These are phyloP conservation scores for Ficedula albicollis DNA, from an alignment of 2,797 vertebrate species.

Conservation along the genomic window DNA sequence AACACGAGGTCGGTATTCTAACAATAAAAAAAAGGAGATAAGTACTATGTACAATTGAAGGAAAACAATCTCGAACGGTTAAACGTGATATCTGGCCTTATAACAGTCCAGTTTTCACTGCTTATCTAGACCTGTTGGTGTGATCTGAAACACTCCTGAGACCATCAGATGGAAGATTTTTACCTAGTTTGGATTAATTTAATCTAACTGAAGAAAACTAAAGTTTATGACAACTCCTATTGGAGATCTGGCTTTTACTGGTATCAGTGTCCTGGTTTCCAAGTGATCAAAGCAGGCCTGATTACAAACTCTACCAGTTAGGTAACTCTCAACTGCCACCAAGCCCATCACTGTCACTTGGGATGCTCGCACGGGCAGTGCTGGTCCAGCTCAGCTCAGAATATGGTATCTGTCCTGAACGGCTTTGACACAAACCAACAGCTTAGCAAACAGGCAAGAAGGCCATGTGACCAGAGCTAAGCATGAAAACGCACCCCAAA, in stretches of 20 bases:
- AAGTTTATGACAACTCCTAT: background rate
- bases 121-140: background rate
- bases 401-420: background rate
- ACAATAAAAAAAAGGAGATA: background rate
- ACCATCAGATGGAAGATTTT: background rate
- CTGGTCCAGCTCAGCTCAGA: background rate
- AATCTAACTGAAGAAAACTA: background rate
- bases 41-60: background rate
- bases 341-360: rapidly evolving
- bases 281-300: background rate
- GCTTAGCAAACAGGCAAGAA: background rate
- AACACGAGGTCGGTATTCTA: background rate
- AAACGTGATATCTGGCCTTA: background rate
- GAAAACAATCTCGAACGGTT: background rate
- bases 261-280: background rate
- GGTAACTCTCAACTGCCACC: too few species aligned
- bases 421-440: background rate
- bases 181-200: background rate
- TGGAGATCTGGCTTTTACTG: background rate
- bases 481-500: background rate
- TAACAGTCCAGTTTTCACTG: background rate
- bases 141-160: background rate
- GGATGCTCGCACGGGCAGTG: background rate
- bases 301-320: too few species aligned
- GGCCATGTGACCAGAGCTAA: too few species aligned